Evolutionary conservation across 2,888 invertebrate genomes (phyloP), one percentile per base, ranked within the genome.

Genomic region (Tetropium fuscum): DNA sequence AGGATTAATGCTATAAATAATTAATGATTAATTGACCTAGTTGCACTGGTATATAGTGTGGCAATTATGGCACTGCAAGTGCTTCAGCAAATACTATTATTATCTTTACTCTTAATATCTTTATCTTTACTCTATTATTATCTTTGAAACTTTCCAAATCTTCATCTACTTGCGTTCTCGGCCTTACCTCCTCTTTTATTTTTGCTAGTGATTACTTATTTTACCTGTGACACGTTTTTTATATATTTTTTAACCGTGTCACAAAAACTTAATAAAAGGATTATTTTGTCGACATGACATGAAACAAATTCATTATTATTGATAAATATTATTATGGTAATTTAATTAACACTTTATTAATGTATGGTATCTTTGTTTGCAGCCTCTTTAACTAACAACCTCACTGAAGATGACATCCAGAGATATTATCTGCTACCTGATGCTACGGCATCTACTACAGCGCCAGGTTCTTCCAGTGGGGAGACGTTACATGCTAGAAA

Each of bases 391-490:
- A 82, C 84, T 1, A 83, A 87, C 40, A 90, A 90, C 77, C 80
- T 87, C 2, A 89, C 89, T 0, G 84, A 84, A 22, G 83, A 84
- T 38, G 86, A 87, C 68, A 79, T 88, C 10, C 88, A 88, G 60
- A 87, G 87, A 67, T 89, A 88, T 77, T 88, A 88, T 70, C 84
- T 85, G 0, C 86, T 86, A 80, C 74, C 78, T 10, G 82, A 87
- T 30, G 69, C 66, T 13, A 67, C 70, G 11, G 60, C 71, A n/a
- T 72, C 80, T 8, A 72, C 82, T 77, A 58, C 80, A 63, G 63
- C 83, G 67, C 70, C 81, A 78, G 1, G 82, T 74, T 64, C 69
- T 6, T 60, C 73, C 3, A 74, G 71, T 41, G 71, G 85, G 80
- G 80, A 86, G 81, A 77, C 82, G 78, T 68, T 81, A 77, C 74